Evolutionary conservation across 2,888 invertebrate species (phyloP).

Genomic region (Parnassius smintheus): DNA sequence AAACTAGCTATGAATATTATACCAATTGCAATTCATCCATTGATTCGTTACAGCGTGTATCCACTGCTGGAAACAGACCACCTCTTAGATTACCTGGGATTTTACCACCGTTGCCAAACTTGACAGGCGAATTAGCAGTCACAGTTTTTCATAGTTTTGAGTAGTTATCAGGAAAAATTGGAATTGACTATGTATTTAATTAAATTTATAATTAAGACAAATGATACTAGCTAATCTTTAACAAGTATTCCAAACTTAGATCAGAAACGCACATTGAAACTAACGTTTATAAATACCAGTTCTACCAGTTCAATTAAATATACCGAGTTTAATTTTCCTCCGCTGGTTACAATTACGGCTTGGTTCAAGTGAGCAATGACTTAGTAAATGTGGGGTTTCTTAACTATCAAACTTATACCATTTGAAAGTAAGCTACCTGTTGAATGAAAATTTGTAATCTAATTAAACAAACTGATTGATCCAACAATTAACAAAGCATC

Average conservation of each 20-base stretch:
- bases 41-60: no score
- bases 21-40: no score
- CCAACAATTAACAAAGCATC: no score
- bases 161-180: no score
- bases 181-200: not conserved
- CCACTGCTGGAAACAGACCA: no score
- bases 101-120: no score
- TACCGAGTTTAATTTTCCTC: conserved; percentile 13
- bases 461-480: not conserved
- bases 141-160: no score
- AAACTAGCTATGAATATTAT: no score
- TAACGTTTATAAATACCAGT: not conserved
- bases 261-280: conserved; percentile 1
- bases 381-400: conserved; percentile 5
- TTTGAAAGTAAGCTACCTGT: conserved; percentile 3
- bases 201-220: conserved; percentile 4
- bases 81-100: no score
- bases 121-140: no score
- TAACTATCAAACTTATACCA: conserved; percentile 12
- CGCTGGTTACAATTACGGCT: conserved; percentile 16
- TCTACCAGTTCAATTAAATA: not conserved
- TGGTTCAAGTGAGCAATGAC: conserved; percentile 18
- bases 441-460: conserved; percentile 7
- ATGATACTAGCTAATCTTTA: conserved; percentile 4
- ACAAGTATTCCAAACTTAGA: conserved; percentile 1